These are phyloP conservation scores for Drosophila austrosaltans DNA, from an alignment of 2,888 invertebrate genomes.

Conservation along the genomic window DNA sequence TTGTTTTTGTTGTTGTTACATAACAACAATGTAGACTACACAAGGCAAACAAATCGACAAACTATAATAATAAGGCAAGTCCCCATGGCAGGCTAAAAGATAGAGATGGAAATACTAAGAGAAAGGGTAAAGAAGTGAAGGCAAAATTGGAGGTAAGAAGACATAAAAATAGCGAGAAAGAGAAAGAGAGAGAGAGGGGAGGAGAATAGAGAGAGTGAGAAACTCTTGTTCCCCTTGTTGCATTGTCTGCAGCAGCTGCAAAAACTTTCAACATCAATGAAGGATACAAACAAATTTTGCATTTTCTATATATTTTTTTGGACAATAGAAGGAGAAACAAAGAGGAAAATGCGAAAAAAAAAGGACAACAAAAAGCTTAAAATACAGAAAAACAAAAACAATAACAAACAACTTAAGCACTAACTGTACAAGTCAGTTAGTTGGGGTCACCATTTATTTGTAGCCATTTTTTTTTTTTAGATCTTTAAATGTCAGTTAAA, in stretches of 20 bases:
- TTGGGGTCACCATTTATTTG: constrained; percentile 32
- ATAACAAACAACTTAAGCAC: constrained; percentile 51
- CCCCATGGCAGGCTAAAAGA: constrained; percentile 48
- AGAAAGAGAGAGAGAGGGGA: neutral
- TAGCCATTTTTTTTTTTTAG: neutral
- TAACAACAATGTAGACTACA: constrained; percentile 62
- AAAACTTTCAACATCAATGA: constrained; percentile 73
- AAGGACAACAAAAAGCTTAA: constrained; percentile 19
- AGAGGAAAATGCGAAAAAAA: constrained; percentile 1
- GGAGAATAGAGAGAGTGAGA: neutral
- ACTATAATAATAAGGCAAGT: constrained; percentile 68
- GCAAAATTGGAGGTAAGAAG: too few relatives aligned
- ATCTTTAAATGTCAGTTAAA: constrained; percentile 5
- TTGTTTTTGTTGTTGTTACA: constrained; percentile 27
- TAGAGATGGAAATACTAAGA: constrained; percentile 33
- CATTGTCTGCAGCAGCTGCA: constrained; percentile 72
- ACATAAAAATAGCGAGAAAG: too few relatives aligned
- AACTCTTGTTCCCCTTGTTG: constrained; percentile 29
- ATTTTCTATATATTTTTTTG: constrained; percentile 60
- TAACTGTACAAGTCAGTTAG: constrained; percentile 45
- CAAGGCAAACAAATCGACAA: constrained; percentile 69
- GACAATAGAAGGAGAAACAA: constrained; percentile 31
- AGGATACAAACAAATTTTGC: constrained; percentile 71
- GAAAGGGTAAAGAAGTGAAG: neutral
- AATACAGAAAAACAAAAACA: constrained; percentile 41